Percentiles rank a stretch among this genome's conserved stretches.
Evolutionary conservation across 2,113 vertebrate species (phyloP).

Genomic region (Brachyhypopomus gauderio): DNA sequence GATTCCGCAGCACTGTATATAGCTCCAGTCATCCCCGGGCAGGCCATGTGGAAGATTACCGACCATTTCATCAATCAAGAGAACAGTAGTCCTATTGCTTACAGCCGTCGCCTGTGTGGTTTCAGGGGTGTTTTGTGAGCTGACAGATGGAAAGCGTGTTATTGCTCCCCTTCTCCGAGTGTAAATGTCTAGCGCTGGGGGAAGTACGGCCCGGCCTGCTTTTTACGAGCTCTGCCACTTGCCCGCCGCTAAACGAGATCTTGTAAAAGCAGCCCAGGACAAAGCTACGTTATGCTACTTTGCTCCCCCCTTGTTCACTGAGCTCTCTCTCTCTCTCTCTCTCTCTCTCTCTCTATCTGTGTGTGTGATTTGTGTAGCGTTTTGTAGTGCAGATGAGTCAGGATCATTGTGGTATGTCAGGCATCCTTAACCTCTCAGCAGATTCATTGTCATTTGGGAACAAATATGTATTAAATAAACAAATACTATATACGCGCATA

Average conservation of each 20-base stretch:
- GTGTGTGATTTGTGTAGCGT: conserved; percentile 1
- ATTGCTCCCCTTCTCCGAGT: conserved; percentile 8
- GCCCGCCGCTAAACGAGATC: conserved; percentile 3
- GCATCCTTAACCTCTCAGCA: background rate
- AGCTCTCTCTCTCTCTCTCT: too few species aligned
- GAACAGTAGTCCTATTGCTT: background rate
- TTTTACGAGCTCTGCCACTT: conserved; percentile 5
- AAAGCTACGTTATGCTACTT: background rate
- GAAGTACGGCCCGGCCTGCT: background rate
- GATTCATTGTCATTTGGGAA: background rate
- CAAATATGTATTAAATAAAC: too few species aligned
- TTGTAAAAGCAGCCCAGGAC: conserved; percentile 16
- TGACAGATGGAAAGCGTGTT: conserved; percentile 27
- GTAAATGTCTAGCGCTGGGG: conserved; percentile 21
- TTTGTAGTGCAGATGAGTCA: conserved; percentile 19
- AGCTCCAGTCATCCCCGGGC: background rate
- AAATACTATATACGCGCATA: too few species aligned
- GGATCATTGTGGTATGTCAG: background rate
- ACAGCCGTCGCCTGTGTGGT: conserved; percentile 7
- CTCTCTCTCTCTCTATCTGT: too few species aligned
- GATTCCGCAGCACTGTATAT: background rate
- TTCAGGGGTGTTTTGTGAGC: conserved; percentile 14
- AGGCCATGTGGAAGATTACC: background rate
- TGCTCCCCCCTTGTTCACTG: background rate
- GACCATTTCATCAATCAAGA: background rate